Conservation (phyloP, 2,113 vertebrate genomes). For the Grammomys surdaster region DNA sequence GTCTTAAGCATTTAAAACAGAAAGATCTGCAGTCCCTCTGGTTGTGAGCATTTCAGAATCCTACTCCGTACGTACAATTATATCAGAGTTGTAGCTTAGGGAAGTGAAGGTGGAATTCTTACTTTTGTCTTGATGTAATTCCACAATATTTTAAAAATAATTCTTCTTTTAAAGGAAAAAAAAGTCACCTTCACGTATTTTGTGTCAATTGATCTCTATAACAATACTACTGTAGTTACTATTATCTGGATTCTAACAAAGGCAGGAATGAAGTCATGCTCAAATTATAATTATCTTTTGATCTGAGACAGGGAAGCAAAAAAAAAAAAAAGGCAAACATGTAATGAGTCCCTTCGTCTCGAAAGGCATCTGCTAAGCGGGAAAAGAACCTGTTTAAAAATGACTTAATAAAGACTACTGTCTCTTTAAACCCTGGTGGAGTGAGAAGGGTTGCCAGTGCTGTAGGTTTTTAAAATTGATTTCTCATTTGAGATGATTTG, state of each 20-base stretch:
- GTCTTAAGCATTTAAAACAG: slow-evolving; percentile 20
- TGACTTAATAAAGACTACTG: background rate
- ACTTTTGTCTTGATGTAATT: slow-evolving; percentile 17
- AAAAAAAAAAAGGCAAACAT: background rate
- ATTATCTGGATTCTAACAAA: background rate
- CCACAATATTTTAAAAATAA: slow-evolving; percentile 11
- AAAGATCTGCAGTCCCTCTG: background rate
- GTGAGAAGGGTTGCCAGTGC: background rate
- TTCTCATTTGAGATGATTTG: slow-evolving; percentile 15
- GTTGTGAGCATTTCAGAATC: background rate
- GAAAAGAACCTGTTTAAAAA: background rate
- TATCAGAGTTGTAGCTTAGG: background rate
- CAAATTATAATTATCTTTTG: slow-evolving; percentile 31
- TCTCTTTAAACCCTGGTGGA: slow-evolving; percentile 30
- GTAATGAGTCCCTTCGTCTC: background rate
- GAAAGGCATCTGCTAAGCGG: background rate
- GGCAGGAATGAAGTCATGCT: slow-evolving; percentile 6
- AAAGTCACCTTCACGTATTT: background rate
- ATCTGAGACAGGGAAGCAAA: slow-evolving; percentile 23
- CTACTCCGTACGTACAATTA: background rate
- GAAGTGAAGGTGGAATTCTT: background rate
- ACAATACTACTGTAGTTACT: background rate
- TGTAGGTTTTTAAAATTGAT: background rate
- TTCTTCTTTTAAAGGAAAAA: slow-evolving; percentile 18
- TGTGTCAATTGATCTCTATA: background rate